Conservation (phyloP, 2,113 vertebrate genomes). For the Helogale parvula region DNA sequence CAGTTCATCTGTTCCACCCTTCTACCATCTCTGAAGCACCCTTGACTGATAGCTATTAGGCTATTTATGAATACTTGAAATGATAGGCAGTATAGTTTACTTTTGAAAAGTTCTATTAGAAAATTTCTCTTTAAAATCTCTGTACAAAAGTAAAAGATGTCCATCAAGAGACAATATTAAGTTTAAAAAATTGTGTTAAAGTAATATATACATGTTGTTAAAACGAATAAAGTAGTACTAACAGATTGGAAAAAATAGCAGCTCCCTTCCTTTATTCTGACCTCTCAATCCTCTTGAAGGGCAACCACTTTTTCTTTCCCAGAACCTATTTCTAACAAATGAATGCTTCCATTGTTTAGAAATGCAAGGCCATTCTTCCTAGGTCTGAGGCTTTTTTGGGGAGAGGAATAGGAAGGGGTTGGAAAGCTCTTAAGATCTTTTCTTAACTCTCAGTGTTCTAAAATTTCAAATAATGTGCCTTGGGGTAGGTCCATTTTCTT, state of each 20-base stretch:
- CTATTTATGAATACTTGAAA: background rate
- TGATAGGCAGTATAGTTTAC: background rate
- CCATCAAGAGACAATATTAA: background rate
- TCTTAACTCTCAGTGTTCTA: slow-evolving; percentile 7
- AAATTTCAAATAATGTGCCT: background rate
- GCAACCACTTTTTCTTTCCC: background rate
- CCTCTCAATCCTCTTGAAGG: background rate
- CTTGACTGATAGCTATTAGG: background rate
- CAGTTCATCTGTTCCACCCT: background rate
- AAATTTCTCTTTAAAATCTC: background rate
- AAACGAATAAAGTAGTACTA: slow-evolving; percentile 10
- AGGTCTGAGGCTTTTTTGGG: background rate
- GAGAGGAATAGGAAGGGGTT: background rate
- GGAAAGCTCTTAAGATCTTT: background rate
- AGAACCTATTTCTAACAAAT: background rate
- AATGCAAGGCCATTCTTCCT: slow-evolving; percentile 1
- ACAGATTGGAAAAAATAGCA: background rate
- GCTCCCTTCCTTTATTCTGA: background rate
- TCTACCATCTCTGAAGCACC: background rate
- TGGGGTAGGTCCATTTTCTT: background rate
- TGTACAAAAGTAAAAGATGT: background rate
- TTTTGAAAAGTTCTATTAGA: background rate
- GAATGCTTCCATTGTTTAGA: slow-evolving; percentile 1
- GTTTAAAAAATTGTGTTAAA: background rate
- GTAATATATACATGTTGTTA: background rate